Evolutionary conservation across 2,888 invertebrate species (phyloP), one percentile per base, ranked within the genome.

Genomic region (Ditula angustiorana): DNA sequence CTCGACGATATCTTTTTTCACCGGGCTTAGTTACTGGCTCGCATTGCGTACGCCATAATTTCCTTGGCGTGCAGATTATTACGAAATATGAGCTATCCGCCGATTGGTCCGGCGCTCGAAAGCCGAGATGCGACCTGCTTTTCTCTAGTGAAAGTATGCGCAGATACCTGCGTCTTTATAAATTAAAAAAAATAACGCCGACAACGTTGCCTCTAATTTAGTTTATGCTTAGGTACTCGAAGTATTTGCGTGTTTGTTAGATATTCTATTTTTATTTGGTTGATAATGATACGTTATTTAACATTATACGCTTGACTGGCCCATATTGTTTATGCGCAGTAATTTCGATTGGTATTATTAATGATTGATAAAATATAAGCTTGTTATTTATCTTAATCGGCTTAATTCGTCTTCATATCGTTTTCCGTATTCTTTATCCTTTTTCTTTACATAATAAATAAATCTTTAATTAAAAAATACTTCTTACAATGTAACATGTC

Each of bases 81-180:
- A 80, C 81, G 81, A 82, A 83, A 85, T 72, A 63, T 74, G 72
- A 78, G 74, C 75, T 68, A 59, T 62, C 68, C 77, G 76, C 79
- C 79, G 33, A 80, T 81, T 78, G 82, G 78, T 65, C 72, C 57
- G 72, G 64, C 69, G 71, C 79, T 85, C 78, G 86, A 87, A 85
- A 87, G 85, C 76, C 73, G 81, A 83, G 79, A 79, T 71, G 74
- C 80, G 86, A 85, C 86, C 84, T 76, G 82, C 79, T 85, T 87
- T 84, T 83, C 80, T 81, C 78, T 73, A 83, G 88, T 85, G 88
- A 88, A 88, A 88, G 88, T 86, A 76, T 72, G 67, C 63, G 19
- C 46, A 2, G 21, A 33, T 30, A 47, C 47, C 41, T 47, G 47
- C 26, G 59, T 33, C 49, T 47, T 61, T 35, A 58, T 46, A 44